These are phyloP conservation scores for Litocranius walleri DNA, from an alignment of 2,113 vertebrate species.

Conservation along the genomic window DNA sequence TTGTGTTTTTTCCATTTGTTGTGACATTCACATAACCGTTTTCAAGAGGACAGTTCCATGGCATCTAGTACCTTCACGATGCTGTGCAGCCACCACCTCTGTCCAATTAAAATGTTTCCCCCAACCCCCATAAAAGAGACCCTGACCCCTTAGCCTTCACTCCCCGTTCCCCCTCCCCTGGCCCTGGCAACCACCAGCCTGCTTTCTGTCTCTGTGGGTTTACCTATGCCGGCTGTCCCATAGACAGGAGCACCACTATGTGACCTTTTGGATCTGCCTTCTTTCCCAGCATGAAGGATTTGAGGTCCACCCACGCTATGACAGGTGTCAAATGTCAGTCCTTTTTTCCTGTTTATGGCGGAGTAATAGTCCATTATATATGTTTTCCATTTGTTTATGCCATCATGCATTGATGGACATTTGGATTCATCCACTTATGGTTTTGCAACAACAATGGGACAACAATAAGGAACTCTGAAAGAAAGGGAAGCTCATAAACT, in stretches of 20 bases:
- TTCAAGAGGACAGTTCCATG: neutral
- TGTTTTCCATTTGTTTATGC: accelerated
- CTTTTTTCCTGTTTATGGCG: neutral
- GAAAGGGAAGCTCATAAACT: neutral
- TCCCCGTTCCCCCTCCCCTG: accelerated
- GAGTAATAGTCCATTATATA: accelerated
- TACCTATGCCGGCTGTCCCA: accelerated
- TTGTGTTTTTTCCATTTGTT: neutral
- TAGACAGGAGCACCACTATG: accelerated
- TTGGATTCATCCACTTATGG: too few species aligned
- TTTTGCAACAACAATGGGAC: neutral
- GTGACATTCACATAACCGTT: neutral
- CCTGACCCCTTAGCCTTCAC: accelerated
- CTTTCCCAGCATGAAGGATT: neutral
- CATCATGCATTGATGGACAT: accelerated
- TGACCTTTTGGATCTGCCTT: neutral
- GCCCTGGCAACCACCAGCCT: neutral
- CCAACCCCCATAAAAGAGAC: neutral
- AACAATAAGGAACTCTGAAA: neutral
- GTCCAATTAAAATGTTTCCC: neutral
- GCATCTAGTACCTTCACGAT: accelerated
- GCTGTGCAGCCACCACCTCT: neutral
- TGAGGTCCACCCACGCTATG: neutral
- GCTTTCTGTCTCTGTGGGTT: neutral
- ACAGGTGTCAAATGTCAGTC: neutral